phyloP scores from a whole-genome alignment of 2,888 invertebrate genomes.

The Colletes collaris region DNA sequence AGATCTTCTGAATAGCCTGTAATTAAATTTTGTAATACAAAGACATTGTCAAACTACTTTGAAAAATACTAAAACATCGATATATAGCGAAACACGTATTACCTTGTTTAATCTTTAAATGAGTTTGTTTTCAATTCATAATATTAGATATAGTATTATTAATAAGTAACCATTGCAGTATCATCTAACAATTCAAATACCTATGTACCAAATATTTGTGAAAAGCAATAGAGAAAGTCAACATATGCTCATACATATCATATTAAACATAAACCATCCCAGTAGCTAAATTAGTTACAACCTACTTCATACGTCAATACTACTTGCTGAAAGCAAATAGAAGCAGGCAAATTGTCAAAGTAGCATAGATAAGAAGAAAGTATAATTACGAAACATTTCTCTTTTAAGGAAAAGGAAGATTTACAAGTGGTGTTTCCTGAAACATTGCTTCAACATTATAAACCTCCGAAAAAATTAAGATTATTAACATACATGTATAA shows the following conservation, averaged over 20 bases:
- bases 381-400: conserved; percentile 14
- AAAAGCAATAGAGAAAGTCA: conserved; percentile 5
- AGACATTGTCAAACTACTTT: conserved; percentile 8
- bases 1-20: conserved; percentile 82
- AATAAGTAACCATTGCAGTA: background rate
- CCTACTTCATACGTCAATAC: conserved; percentile 11
- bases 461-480: background rate
- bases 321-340: conserved; percentile 29
- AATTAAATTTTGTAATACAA: conserved; percentile 53
- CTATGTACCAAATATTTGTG: background rate
- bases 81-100: conserved; percentile 10
- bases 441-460: conserved; percentile 1
- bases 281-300: conserved; percentile 37
- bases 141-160: background rate
- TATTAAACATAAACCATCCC: conserved; percentile 5
- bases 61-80: conserved; percentile 3
- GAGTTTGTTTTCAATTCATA: background rate
- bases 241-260: background rate
- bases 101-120: conserved; percentile 29
- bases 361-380: conserved; percentile 11
- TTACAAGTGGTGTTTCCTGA: background rate
- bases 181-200: background rate
- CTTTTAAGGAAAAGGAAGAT: background rate
- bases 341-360: conserved; percentile 12
- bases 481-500: background rate